phyloP scores from a whole-genome alignment of 2,888 invertebrate species.

The Drosophila yooni region DNA sequence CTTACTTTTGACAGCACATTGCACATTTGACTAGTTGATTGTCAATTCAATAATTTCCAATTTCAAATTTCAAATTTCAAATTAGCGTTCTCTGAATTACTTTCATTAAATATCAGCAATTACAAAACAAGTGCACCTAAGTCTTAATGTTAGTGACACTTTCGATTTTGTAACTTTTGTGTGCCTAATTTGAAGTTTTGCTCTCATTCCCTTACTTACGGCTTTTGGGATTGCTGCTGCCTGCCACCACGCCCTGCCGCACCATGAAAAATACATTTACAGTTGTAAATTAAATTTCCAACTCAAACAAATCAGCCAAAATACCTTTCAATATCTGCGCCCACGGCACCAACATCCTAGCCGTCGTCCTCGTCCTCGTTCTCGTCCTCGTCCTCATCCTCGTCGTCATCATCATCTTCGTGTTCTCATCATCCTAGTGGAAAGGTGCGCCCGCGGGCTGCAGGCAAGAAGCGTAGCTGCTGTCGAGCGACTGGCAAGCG shows the following conservation, averaged over 20 bases:
- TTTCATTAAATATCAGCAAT: conserved; percentile 30
- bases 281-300: conserved; percentile 78
- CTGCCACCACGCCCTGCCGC: neutral
- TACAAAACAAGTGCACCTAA: conserved; percentile 4
- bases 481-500: conserved; percentile 44
- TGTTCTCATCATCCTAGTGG: conserved; percentile 11
- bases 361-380: neutral
- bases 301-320: conserved; percentile 80
- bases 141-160: conserved; percentile 23
- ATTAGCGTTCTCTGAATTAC: neutral
- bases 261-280: conserved; percentile 64
- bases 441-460: conserved; percentile 48
- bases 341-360: conserved; percentile 45
- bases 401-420: conserved; percentile 14
- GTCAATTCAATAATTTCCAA: neutral
- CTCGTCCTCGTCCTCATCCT: neutral
- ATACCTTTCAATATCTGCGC: conserved; percentile 78
- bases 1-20: neutral
- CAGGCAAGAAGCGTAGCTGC: conserved; percentile 14
- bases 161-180: conserved; percentile 6
- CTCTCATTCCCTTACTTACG: neutral
- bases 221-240: neutral
- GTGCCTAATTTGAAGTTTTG: conserved; percentile 10
- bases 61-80: neutral
- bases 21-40: neutral